Evolutionary conservation across 2,113 vertebrate species (phyloP).

Genomic region (Platichthys stellatus): DNA sequence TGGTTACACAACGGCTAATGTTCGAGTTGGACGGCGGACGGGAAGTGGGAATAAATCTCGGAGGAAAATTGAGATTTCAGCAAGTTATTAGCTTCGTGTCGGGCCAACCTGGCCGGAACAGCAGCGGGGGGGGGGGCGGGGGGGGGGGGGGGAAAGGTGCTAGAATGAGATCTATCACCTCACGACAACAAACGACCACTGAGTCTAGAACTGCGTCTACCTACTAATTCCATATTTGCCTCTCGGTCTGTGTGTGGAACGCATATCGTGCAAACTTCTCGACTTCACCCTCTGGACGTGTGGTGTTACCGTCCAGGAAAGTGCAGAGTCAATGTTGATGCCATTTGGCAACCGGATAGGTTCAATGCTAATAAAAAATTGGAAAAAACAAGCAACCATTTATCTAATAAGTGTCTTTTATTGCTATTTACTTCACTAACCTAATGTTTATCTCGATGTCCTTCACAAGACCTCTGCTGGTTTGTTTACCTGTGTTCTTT

Average conservation of each 20-base stretch:
- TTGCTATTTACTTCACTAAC: too few relatives aligned
- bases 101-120: slow-evolving; percentile 58
- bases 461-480: too few relatives aligned
- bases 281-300: too few relatives aligned
- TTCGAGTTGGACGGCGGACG: slow-evolving; percentile 52
- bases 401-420: too few relatives aligned
- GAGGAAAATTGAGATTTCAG: slow-evolving; percentile 63
- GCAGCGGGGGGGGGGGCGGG: background rate
- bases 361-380: too few relatives aligned
- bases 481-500: background rate
- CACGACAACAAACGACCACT: slow-evolving; percentile 24
- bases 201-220: slow-evolving; percentile 8
- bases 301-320: too few relatives aligned
- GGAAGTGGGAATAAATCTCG: slow-evolving; percentile 64
- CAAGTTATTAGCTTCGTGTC: slow-evolving; percentile 61
- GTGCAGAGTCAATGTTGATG: too few relatives aligned
- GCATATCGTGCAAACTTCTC: too few relatives aligned
- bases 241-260: too few relatives aligned
- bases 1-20: slow-evolving; percentile 67
- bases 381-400: too few relatives aligned
- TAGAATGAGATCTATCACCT: slow-evolving; percentile 30
- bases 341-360: too few relatives aligned
- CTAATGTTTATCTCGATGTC: too few relatives aligned
- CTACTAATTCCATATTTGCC: background rate
- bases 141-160: background rate